Evolutionary conservation across 2,888 invertebrate species (phyloP).

Genomic region (Drosophila ochracea): DNA sequence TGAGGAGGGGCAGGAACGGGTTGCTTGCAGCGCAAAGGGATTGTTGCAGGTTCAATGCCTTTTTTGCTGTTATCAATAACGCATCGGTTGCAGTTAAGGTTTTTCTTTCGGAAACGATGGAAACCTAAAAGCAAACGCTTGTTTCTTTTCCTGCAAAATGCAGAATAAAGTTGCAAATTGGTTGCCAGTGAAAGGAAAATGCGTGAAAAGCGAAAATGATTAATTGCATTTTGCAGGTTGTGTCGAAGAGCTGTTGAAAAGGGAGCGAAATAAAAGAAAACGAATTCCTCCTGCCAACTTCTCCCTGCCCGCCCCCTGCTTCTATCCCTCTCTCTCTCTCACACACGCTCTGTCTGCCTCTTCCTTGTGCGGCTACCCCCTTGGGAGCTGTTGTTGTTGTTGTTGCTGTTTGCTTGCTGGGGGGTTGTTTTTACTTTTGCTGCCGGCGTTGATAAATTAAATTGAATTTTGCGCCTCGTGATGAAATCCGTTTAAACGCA

Average conservation of each 20-base stretch:
- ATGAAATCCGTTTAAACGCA: slow-evolving; percentile 78
- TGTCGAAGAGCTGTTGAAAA: slow-evolving; percentile 4
- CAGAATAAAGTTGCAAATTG: neutral
- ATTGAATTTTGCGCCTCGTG: slow-evolving; percentile 68
- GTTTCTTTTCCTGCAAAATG: neutral
- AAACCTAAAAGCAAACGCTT: neutral
- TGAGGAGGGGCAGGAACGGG: neutral
- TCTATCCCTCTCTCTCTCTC: neutral
- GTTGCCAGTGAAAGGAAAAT: slow-evolving; percentile 1
- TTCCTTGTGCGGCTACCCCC: neutral
- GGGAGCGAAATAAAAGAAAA: neutral
- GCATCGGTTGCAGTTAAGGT: neutral
- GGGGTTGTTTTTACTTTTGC: slow-evolving; percentile 50
- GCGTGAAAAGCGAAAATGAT: slow-evolving; percentile 53
- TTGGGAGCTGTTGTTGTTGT: neutral
- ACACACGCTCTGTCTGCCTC: neutral
- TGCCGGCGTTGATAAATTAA: slow-evolving; percentile 65
- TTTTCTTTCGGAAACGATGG: neutral
- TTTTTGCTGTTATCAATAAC: neutral
- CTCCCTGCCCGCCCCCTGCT: neutral
- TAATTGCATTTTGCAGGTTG: slow-evolving; percentile 60
- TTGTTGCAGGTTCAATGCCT: neutral
- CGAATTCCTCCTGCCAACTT: neutral
- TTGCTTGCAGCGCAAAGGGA: neutral
- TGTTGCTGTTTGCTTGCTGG: neutral